Base-by-base conservation (phyloP, 2,888 invertebrate species). In the Diarsia rubi region DNA sequence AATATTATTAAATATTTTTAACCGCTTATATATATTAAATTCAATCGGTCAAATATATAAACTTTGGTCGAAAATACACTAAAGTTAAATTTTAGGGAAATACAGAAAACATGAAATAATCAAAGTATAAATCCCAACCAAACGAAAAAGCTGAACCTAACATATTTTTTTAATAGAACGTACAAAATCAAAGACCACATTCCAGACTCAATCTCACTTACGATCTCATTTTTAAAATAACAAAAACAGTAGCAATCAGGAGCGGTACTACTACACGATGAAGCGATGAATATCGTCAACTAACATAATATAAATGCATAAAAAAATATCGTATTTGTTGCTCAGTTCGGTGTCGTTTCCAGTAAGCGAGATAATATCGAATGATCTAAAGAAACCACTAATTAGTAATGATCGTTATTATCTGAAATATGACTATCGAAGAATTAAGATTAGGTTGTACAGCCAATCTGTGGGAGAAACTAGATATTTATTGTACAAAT, bases 341-440 rank as follows among this genome's bases (percentile, higher is more conserved):
- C 47, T 59, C 70, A 52, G 67, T 69, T 65, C 72, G 66, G 78
- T 85, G 67, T 82, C 86, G 64, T 72, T 86, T 86, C 86, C 14
- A 79, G 86, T 83, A 86, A 49, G 47, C 49, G 44, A 66, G 86
- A 86, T 87, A 87, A 57, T 76, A 87, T 86, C 86, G 68, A 77
- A 64, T 65, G 72, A 81, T 64, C 72, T 54, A 73, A 65, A 54
- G 68, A 71, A 44, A 16, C 42, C 72, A 75, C 86, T 86, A 87
- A 86, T 86, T 86, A 87, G 83, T 73, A 62, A n/a, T 37, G 65
- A 83, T 78, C 65, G 44, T 81, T 78, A 80, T 87, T 86, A 87
- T 79, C 77, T 82, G 67, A 86, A 70, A 69, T 85, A 85, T 78
- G 75, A 79, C 49, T 70, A 79, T 76, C 57, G 78, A 62, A 42